phyloP scores from a whole-genome alignment of 1,140 invertebrate species.

The Aleiodes sp. region DNA sequence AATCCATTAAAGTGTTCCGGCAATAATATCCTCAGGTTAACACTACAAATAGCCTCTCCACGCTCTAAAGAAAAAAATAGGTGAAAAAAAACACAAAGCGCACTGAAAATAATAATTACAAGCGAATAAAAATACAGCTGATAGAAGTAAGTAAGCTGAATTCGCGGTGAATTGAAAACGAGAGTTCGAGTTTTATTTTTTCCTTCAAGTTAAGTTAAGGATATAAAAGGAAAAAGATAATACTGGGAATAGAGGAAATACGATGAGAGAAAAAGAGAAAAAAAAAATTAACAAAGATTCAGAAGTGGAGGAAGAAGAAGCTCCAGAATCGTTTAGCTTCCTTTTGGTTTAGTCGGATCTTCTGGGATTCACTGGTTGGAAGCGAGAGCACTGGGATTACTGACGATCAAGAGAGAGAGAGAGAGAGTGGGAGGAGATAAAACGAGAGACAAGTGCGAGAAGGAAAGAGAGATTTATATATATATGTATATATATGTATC shows the following conservation, averaged over 20 bases:
- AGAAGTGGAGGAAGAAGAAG: conserved; percentile 18
- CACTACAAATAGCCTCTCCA: too few species aligned
- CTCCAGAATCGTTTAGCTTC: conserved; percentile 3
- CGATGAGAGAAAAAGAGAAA: background rate
- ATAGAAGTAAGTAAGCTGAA: conserved; percentile 4
- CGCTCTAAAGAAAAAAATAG: too few species aligned
- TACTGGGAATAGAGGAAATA: background rate
- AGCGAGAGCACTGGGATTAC: conserved; percentile 6
- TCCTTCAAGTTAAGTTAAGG: background rate
- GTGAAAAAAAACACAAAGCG: too few species aligned
- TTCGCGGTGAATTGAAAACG: background rate
- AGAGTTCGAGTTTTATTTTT: background rate
- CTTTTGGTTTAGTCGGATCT: background rate
- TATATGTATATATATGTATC: too few species aligned
- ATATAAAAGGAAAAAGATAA: background rate
- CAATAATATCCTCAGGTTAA: too few species aligned
- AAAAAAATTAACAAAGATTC: conserved; percentile 5
- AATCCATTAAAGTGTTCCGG: too few species aligned
- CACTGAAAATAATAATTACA: background rate
- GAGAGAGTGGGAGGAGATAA: background rate
- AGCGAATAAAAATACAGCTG: conserved; percentile 15
- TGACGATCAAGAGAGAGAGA: background rate
- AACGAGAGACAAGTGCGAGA: too few species aligned
- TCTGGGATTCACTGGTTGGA: background rate
- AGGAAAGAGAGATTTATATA: too few species aligned